Percentiles rank a stretch among this genome's conserved stretches.
Conservation (phyloP, 2,888 invertebrate species). For the Pterostichus madidus region DNA sequence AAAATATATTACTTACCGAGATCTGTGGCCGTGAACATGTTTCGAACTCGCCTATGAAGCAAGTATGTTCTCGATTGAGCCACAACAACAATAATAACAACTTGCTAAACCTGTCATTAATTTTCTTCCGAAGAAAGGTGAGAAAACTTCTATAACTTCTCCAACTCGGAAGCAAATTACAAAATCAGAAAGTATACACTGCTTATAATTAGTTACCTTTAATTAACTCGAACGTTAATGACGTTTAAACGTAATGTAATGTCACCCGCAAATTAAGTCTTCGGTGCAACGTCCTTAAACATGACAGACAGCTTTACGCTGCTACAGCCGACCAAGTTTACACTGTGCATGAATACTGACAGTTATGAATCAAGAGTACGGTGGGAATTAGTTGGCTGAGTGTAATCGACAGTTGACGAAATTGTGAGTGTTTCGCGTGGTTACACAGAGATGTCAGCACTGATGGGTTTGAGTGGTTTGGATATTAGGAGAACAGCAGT, state of each 20-base stretch:
- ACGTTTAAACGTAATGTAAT: slow-evolving; percentile 47
- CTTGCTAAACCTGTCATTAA: neutral
- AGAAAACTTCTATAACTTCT: neutral
- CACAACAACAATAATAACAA: neutral
- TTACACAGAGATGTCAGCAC: neutral
- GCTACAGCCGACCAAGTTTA: neutral
- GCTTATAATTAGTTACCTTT: slow-evolving; percentile 53
- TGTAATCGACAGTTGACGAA: slow-evolving; percentile 5
- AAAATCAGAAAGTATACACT: slow-evolving; percentile 45
- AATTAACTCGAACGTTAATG: slow-evolving; percentile 57
- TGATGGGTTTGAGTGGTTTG: neutral
- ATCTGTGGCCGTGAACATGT: no score
- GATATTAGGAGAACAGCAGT: neutral
- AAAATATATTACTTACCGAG: no score
- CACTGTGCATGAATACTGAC: neutral
- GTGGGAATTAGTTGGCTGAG: neutral
- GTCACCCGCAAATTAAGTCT: slow-evolving; percentile 24
- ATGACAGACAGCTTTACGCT: neutral
- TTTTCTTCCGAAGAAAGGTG: neutral
- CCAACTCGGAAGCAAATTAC: neutral
- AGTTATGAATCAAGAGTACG: neutral
- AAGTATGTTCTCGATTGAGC: no score
- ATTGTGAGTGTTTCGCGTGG: neutral
- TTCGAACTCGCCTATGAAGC: no score
- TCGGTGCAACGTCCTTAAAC: slow-evolving; percentile 35